A percentile compares a stretch with the other conserved stretches of the same genome.
Evolutionary conservation across 2,113 vertebrate species (phyloP).

Genomic region (Lampris megalopsis): DNA sequence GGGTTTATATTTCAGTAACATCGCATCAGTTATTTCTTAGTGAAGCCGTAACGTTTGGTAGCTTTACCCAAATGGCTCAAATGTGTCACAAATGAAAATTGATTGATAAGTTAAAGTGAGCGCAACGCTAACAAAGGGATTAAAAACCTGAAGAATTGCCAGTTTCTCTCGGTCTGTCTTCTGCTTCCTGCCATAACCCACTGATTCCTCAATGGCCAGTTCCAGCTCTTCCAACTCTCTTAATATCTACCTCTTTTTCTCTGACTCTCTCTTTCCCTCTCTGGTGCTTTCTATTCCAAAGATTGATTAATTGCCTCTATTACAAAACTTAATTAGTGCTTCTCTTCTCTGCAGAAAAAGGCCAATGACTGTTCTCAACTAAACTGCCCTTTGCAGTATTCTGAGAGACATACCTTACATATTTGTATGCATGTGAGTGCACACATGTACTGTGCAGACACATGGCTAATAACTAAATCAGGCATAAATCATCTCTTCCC

Average conservation of each 20-base stretch:
- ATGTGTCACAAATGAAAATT: too few relatives aligned
- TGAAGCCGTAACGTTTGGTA: too few relatives aligned
- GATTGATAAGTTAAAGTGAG: too few relatives aligned
- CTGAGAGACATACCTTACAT: background rate
- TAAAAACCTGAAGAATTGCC: too few relatives aligned
- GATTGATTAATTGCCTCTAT: constrained; percentile 59
- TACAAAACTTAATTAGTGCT: constrained; percentile 57
- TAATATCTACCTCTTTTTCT: background rate
- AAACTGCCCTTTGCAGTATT: constrained; percentile 21
- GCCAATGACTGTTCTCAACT: constrained; percentile 26
- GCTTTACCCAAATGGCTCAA: too few relatives aligned
- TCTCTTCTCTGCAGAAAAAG: constrained; percentile 39
- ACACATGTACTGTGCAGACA: background rate
- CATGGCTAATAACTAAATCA: too few relatives aligned
- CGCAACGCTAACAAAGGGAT: too few relatives aligned
- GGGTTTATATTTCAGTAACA: too few relatives aligned
- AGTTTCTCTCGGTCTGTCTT: constrained; percentile 27
- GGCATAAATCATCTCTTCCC: too few relatives aligned
- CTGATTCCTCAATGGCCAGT: constrained; percentile 27
- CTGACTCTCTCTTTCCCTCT: constrained; percentile 14
- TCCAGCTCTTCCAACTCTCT: constrained; percentile 16
- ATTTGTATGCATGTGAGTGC: background rate
- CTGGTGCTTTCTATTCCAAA: constrained; percentile 21
- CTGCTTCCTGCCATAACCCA: constrained; percentile 1
- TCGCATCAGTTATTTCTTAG: too few relatives aligned